These are phyloP conservation scores for Pipistrellus kuhlii DNA, from an alignment of 2,797 vertebrate genomes.

Conservation along the genomic window DNA sequence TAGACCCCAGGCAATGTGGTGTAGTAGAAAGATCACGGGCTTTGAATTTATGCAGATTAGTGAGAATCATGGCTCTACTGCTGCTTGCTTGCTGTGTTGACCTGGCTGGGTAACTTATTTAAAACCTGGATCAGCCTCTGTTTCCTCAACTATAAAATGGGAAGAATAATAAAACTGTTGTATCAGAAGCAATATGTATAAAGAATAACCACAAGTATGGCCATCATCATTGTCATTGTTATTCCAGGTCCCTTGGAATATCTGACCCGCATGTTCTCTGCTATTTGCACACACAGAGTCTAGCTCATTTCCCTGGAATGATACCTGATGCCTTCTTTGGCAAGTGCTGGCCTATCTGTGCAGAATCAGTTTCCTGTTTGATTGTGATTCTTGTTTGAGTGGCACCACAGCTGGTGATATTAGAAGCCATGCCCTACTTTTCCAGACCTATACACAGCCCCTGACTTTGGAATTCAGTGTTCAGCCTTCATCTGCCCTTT, in stretches of 20 bases:
- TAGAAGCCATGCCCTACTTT: background rate
- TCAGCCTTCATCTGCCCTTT: background rate
- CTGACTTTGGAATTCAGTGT: conserved; percentile 12
- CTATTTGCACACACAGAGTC: background rate
- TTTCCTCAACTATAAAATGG: conserved; percentile 36
- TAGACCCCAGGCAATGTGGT: background rate
- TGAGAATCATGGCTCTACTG: background rate
- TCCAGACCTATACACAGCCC: background rate
- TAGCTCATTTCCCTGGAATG: background rate
- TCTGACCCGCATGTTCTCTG: background rate
- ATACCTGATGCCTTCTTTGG: background rate
- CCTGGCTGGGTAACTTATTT: background rate
- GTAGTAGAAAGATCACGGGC: background rate
- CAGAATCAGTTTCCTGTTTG: background rate
- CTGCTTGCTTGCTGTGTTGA: background rate
- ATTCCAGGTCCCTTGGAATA: background rate
- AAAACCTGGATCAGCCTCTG: background rate
- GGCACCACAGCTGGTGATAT: background rate
- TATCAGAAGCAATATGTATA: background rate
- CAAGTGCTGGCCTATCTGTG: background rate
- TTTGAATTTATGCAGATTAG: background rate
- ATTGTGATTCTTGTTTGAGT: background rate
- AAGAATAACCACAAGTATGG: background rate
- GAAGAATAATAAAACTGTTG: background rate
- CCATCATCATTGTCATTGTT: background rate